A percentile compares a stretch with the other conserved stretches of the same genome.
These are phyloP conservation scores for Meiosimyza decipiens DNA, from an alignment of 2,888 invertebrate genomes.

Conservation along the genomic window DNA sequence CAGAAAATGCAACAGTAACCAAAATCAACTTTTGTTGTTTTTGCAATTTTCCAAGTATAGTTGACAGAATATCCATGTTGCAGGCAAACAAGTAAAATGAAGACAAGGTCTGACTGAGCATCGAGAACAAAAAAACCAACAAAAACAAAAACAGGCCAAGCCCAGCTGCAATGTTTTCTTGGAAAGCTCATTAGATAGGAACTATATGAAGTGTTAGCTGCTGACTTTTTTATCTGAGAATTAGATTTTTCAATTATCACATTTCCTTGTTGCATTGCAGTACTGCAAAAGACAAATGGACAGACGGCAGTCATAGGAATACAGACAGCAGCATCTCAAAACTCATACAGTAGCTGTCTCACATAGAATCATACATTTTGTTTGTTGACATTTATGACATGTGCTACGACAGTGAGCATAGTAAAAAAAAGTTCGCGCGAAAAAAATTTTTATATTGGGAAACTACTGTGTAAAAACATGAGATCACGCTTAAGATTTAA, in stretches of 20 bases:
- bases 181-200: constrained; percentile 32
- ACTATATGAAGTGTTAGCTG: not conserved
- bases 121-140: not conserved
- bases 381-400: constrained; percentile 62
- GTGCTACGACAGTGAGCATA: constrained; percentile 42
- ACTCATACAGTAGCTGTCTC: not conserved
- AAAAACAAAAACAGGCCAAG: constrained; percentile 20
- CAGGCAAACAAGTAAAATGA: not conserved
- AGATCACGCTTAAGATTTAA: no score
- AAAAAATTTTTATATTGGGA: no score
- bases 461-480: no score
- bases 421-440: no score
- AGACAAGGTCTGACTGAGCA: not conserved
- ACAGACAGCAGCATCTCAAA: constrained; percentile 3
- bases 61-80: constrained; percentile 16
- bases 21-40: constrained; percentile 14
- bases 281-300: not conserved
- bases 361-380: constrained; percentile 52
- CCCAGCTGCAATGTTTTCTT: constrained; percentile 28
- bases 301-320: not conserved
- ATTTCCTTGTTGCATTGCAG: constrained; percentile 17
- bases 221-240: constrained; percentile 28
- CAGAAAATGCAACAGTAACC: constrained; percentile 34
- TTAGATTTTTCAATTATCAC: constrained; percentile 38
- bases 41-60: constrained; percentile 27